A percentile compares a stretch with the other conserved stretches of the same genome.
These are phyloP conservation scores for Periphyllus acericola DNA, from an alignment of 2,888 invertebrate species.

Conservation along the genomic window DNA sequence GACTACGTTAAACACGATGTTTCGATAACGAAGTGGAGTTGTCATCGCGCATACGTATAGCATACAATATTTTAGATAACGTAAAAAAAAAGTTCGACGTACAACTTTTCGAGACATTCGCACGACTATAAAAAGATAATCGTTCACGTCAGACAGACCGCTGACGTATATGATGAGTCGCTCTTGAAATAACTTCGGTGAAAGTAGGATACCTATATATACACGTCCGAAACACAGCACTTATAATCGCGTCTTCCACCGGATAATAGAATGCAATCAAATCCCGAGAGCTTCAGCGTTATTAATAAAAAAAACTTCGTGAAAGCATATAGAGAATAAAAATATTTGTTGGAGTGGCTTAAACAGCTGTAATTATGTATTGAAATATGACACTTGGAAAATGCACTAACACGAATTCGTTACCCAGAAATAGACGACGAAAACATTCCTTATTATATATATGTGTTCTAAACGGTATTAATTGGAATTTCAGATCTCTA, in stretches of 20 bases:
- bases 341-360: not conserved
- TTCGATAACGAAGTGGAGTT: not conserved
- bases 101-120: not conserved
- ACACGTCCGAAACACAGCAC: too few species aligned
- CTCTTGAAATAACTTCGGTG: conserved; percentile 37
- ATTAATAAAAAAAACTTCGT: not conserved
- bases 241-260: too few species aligned
- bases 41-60: not conserved
- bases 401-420: not conserved
- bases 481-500: too few species aligned
- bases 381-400: not conserved
- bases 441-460: not conserved
- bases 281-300: not conserved
- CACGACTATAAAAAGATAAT: not conserved
- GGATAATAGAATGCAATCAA: not conserved
- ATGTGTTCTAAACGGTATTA: too few species aligned
- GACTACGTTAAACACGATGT: not conserved
- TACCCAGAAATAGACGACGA: not conserved
- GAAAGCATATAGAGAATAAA: not conserved
- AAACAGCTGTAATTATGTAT: not conserved
- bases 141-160: not conserved
- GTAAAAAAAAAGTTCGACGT: not conserved
- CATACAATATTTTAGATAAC: not conserved
- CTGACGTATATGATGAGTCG: not conserved
- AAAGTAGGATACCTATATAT: conserved; percentile 22